Percentiles rank a stretch among this genome's conserved stretches.
These are phyloP conservation scores for Bovichtus variegatus DNA, from an alignment of 2,797 vertebrate species.

Conservation along the genomic window DNA sequence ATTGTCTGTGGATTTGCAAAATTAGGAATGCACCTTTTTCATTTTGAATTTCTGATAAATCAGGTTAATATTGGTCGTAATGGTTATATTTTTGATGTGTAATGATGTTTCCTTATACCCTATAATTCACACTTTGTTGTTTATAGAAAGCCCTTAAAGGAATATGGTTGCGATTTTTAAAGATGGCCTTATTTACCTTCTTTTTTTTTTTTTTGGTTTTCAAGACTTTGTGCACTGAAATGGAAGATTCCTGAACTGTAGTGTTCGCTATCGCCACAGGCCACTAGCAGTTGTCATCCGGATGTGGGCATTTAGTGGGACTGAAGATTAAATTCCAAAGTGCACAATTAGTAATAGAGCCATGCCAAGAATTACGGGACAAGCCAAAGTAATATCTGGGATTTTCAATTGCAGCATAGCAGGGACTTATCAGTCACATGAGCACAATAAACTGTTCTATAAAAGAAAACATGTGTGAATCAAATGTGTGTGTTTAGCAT, in stretches of 20 bases:
- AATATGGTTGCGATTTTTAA: too few species aligned
- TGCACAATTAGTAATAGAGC: neutral
- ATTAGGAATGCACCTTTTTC: neutral
- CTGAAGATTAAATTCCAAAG: conserved; percentile 1
- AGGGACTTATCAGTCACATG: neutral
- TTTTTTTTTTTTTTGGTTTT: neutral
- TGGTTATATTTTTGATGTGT: too few species aligned
- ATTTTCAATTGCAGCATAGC: neutral
- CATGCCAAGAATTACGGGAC: neutral
- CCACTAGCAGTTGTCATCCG: neutral
- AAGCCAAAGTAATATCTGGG: conserved; percentile 1
- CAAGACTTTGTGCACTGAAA: neutral
- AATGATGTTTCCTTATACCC: too few species aligned
- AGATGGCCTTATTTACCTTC: too few species aligned
- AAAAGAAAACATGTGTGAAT: neutral
- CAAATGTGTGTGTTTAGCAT: neutral
- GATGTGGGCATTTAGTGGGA: conserved; percentile 2
- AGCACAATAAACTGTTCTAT: neutral
- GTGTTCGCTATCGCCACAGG: neutral
- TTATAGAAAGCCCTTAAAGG: too few species aligned
- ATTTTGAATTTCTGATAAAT: too few species aligned
- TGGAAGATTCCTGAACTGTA: neutral
- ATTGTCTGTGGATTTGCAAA: neutral
- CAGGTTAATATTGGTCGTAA: too few species aligned
- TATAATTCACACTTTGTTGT: too few species aligned